phyloP scores from a whole-genome alignment of 2,888 invertebrate species.

The Polymixis lichenea region DNA sequence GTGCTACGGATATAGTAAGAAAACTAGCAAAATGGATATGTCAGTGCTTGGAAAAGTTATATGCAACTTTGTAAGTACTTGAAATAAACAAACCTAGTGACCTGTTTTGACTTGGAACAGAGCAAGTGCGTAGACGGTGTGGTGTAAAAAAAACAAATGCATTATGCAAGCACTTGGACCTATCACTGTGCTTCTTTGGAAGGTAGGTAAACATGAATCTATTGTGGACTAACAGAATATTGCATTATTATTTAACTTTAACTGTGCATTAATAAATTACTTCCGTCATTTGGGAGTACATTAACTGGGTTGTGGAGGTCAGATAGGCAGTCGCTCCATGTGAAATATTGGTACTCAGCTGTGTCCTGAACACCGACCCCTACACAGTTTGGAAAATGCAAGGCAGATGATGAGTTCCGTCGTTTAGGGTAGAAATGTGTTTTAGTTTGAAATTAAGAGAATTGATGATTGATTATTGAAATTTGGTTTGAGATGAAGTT shows the following conservation, averaged over 20 bases:
- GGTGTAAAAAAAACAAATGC: slow-evolving; percentile 2
- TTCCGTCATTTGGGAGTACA: neutral
- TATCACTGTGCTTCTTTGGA: slow-evolving; percentile 51
- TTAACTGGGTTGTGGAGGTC: too few species aligned
- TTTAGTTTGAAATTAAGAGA: neutral
- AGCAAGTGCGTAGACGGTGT: slow-evolving; percentile 10
- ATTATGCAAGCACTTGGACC: slow-evolving; percentile 48
- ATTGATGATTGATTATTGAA: neutral
- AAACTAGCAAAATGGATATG: slow-evolving; percentile 79
- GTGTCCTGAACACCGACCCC: too few species aligned
- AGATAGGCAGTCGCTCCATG: too few species aligned
- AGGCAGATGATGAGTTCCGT: too few species aligned
- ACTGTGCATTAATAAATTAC: neutral
- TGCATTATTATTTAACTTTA: neutral
- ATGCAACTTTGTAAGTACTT: slow-evolving; percentile 85
- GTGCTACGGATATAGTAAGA: slow-evolving; percentile 38
- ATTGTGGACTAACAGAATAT: neutral
- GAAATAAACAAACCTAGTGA: slow-evolving; percentile 2
- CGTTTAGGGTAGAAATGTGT: neutral
- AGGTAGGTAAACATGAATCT: slow-evolving; percentile 27
- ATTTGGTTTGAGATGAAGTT: neutral
- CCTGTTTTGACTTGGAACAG: slow-evolving; percentile 5
- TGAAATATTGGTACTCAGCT: too few species aligned
- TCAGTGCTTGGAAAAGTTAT: slow-evolving; percentile 83
- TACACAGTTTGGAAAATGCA: too few species aligned